These are phyloP conservation scores for Amblyjoppa proteus DNA, from an alignment of 2,888 invertebrate species.

Conservation along the genomic window DNA sequence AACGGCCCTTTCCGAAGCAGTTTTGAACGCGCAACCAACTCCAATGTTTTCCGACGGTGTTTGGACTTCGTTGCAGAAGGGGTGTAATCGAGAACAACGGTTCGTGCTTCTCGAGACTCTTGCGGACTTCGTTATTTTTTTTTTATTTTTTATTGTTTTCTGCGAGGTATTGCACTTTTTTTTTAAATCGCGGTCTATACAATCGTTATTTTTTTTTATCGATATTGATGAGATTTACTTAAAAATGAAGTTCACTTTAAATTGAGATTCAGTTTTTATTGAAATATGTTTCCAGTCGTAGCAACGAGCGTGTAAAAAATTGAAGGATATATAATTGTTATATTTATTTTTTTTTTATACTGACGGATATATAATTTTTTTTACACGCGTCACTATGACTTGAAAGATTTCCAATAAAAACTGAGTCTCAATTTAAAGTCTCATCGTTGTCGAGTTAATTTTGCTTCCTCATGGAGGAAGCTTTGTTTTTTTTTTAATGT, in stretches of 20 bases:
- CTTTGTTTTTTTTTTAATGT: no score
- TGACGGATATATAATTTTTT: no score
- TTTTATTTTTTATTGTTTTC: not conserved
- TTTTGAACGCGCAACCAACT: slow-evolving; percentile 14
- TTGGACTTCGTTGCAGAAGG: slow-evolving; percentile 11
- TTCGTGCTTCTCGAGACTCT: not conserved
- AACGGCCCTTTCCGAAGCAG: slow-evolving; percentile 12
- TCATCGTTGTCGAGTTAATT: not conserved
- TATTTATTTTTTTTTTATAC: no score
- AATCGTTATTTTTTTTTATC: not conserved
- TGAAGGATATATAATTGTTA: no score
- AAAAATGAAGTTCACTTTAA: not conserved
- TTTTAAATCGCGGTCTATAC: not conserved
- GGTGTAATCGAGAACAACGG: slow-evolving; percentile 4
- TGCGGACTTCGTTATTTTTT: not conserved
- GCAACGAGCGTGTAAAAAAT: no score
- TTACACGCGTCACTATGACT: no score
- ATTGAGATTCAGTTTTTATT: not conserved
- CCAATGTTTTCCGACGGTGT: slow-evolving; percentile 12
- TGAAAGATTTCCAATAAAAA: not conserved
- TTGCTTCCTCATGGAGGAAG: no score
- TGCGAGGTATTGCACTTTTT: not conserved
- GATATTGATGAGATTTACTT: not conserved
- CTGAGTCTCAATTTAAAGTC: not conserved
- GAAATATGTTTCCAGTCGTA: not conserved